phyloP scores from a whole-genome alignment of 2,888 invertebrate species.

The Phrixothrix hirtus region DNA sequence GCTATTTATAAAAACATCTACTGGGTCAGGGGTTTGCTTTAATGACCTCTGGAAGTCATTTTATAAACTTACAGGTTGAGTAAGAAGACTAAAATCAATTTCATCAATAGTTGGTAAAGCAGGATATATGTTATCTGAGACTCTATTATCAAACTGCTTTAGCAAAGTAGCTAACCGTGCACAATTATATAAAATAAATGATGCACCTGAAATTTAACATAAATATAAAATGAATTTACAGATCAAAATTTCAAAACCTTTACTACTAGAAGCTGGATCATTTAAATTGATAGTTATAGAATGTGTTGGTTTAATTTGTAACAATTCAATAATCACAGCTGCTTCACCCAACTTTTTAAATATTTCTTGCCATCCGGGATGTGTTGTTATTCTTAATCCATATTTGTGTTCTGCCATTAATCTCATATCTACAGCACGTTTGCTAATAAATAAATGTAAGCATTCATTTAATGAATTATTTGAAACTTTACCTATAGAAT shows the following conservation, averaged over 20 bases:
- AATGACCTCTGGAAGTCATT: background rate
- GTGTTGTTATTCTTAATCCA: slow-evolving; percentile 60
- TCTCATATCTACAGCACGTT: slow-evolving; percentile 66
- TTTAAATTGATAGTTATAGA: slow-evolving; percentile 61
- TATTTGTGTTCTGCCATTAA: slow-evolving; percentile 71
- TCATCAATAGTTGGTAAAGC: slow-evolving; percentile 61
- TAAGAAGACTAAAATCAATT: slow-evolving; percentile 66
- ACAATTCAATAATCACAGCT: slow-evolving; percentile 68
- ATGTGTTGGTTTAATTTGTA: slow-evolving; percentile 68
- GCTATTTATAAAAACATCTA: too few relatives aligned
- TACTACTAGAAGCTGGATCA: slow-evolving; percentile 58
- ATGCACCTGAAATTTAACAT: slow-evolving; percentile 62
- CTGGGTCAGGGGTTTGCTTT: too few relatives aligned
- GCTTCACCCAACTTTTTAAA: slow-evolving; percentile 67
- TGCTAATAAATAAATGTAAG: slow-evolving; percentile 50
- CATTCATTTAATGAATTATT: background rate
- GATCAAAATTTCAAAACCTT: slow-evolving; percentile 53
- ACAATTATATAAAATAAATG: slow-evolving; percentile 78
- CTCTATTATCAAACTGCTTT: slow-evolving; percentile 64
- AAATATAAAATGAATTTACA: background rate
- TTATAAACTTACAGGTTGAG: slow-evolving; percentile 63
- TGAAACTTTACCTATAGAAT: slow-evolving; percentile 59
- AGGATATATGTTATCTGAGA: slow-evolving; percentile 62
- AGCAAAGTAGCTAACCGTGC: slow-evolving; percentile 71
- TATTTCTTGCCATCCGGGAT: slow-evolving; percentile 60